phyloP scores from a whole-genome alignment of 2,113 vertebrate genomes.

The Chionis minor region DNA sequence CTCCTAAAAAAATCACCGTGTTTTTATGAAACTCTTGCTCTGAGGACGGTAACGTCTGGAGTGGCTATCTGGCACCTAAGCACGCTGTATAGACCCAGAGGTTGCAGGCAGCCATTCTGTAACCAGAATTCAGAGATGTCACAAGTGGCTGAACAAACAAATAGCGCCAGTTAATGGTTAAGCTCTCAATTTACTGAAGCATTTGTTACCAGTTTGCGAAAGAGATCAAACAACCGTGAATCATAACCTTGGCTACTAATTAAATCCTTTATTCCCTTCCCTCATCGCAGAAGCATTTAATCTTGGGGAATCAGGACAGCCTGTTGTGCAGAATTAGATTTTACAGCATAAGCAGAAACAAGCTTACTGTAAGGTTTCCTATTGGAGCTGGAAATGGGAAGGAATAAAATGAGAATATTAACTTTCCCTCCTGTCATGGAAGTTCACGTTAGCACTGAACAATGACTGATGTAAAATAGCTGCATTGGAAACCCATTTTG shows the following conservation, averaged over 20 bases:
- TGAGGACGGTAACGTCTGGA: rapidly evolving
- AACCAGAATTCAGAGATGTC: slow-evolving; percentile 12
- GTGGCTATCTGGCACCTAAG: not conserved
- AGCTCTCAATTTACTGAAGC: slow-evolving; percentile 37
- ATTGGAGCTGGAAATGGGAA: not conserved
- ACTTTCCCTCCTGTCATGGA: not conserved
- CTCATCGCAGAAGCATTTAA: slow-evolving; percentile 49
- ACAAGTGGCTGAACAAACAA: slow-evolving; percentile 55
- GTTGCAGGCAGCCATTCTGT: not conserved
- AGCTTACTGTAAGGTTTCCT: not conserved
- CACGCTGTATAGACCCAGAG: not conserved
- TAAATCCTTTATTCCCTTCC: slow-evolving; percentile 56
- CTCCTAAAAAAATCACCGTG: not conserved
- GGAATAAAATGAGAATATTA: slow-evolving; percentile 4
- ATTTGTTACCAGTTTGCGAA: slow-evolving; percentile 50
- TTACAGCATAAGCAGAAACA: slow-evolving; percentile 3
- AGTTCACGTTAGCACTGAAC: not conserved
- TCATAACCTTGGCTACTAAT: slow-evolving; percentile 68
- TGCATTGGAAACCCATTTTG: not conserved
- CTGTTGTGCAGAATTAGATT: not conserved
- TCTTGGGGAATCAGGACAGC: slow-evolving; percentile 14
- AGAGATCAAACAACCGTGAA: slow-evolving; percentile 48
- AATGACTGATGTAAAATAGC: not conserved
- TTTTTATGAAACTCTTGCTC: not conserved
- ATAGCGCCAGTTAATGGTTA: slow-evolving; percentile 50